Evolutionary conservation across 2,113 vertebrate species (phyloP), one percentile per base, ranked within the genome.

Genomic region (Semnornis frantzii): DNA sequence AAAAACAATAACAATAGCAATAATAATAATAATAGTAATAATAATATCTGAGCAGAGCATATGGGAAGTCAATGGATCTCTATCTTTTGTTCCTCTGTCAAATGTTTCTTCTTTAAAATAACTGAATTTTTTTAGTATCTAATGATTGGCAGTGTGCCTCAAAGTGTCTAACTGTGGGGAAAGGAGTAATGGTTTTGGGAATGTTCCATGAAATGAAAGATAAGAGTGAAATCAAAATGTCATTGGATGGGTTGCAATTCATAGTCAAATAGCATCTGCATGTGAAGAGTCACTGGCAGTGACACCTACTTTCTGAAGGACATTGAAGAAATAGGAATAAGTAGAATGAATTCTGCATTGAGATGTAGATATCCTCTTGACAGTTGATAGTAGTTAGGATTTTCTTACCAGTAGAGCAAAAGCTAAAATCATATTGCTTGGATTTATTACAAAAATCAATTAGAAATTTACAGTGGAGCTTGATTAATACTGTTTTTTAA

Each of bases 161-260:
- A 90, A 48, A 85, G 23, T 75, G 52, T 82, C 60, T 82, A 30
- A 30, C 39, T 64, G 6, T 33, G 64, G 12, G 19, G 33, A 33
- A 12, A 90, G 21, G 17, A 62, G 44, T 57, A 85, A 92, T 85
- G 44, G 20, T 74, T 91, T 62, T 85, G 34, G 10, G n/a, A 90
- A 92, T 34, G 59, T 82, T 87, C 31, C 46, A 54, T 95, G 69
- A 95, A 90, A 93, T 48, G 23, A 74, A 92, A 94, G 73, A 76
- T 62, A 94, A 76, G 27, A 92, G 15, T 57, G 79, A 95, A 95
- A 85, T 71, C 57, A 92, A 85, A 95, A 71, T 69, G 18, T 15
- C 33, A 39, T 69, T 88, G 55, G 25, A 12, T 74, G 25, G 11
- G 25, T 66, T 83, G 27, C 20, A 86, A 86, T 71, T 93, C 37